Percentiles rank a stretch among this genome's conserved stretches.
Evolutionary conservation across 2,797 vertebrate genomes (phyloP).

Genomic region (Hydrocynus forskahlii): DNA sequence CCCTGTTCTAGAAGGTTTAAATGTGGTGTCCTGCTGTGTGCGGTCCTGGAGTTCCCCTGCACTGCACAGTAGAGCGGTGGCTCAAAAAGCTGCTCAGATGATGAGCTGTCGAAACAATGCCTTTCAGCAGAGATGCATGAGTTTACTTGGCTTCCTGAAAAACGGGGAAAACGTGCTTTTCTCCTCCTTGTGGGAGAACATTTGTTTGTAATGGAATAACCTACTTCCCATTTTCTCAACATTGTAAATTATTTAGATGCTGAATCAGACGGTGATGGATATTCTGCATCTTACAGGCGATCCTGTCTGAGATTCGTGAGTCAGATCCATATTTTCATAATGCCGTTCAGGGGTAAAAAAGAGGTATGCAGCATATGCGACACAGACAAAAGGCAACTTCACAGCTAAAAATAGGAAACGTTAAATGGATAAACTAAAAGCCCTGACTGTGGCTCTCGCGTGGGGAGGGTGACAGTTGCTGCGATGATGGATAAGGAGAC

Average conservation of each 20-base stretch:
- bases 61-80: background rate
- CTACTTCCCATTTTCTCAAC: constrained; percentile 17
- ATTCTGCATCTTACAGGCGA: background rate
- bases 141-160: background rate
- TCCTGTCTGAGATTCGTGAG: background rate
- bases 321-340: background rate
- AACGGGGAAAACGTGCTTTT: constrained; percentile 4
- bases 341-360: too few relatives aligned
- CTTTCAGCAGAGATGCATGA: background rate
- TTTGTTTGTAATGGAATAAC: constrained; percentile 19
- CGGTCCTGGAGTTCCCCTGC: too few relatives aligned
- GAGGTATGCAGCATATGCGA: too few relatives aligned
- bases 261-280: constrained; percentile 18
- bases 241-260: constrained; percentile 20
- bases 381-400: too few relatives aligned
- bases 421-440: too few relatives aligned
- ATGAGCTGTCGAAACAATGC: background rate
- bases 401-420: too few relatives aligned
- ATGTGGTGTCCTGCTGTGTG: too few relatives aligned
- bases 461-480: too few relatives aligned
- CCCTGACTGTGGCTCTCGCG: too few relatives aligned
- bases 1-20: background rate
- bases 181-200: background rate
- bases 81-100: background rate
- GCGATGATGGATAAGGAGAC: too few relatives aligned